Evolutionary conservation across 2,113 vertebrate genomes (phyloP).

Genomic region (Campylomormyrus tamandua): DNA sequence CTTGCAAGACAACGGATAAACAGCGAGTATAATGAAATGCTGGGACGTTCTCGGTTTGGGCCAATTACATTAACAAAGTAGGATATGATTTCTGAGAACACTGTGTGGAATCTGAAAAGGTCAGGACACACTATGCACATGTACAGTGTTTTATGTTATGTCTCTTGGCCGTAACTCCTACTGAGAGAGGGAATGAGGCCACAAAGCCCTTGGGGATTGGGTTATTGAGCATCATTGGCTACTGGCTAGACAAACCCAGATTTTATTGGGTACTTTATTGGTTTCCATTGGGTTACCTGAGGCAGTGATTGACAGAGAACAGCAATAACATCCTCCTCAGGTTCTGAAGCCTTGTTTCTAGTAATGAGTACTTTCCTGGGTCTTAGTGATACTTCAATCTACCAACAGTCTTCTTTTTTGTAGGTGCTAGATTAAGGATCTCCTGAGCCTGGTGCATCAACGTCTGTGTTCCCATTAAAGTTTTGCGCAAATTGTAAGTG

Average conservation of each 20-base stretch:
- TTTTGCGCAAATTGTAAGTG: background rate
- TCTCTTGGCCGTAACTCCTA: background rate
- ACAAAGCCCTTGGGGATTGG: background rate
- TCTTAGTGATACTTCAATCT: background rate
- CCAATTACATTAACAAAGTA: background rate
- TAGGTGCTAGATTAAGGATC: background rate
- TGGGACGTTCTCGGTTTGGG: background rate
- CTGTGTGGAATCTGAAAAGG: background rate
- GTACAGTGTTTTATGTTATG: background rate
- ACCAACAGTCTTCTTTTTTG: background rate
- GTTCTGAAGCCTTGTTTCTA: background rate
- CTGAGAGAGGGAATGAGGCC: background rate
- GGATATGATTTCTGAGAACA: background rate
- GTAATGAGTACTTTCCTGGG: background rate
- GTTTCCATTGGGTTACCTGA: background rate
- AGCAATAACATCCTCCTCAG: background rate
- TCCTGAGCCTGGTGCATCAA: background rate
- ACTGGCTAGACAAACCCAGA: background rate
- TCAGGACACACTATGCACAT: background rate
- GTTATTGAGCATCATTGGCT: background rate
- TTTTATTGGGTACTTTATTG: conserved; percentile 7
- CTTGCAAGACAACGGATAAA: background rate
- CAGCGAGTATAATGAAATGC: background rate
- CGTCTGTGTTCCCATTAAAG: background rate
- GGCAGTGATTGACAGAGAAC: background rate